Percentiles rank a stretch among this genome's conserved stretches.
Conservation (phyloP, 2,797 vertebrate species). For the Distichodus sexfasciatus region DNA sequence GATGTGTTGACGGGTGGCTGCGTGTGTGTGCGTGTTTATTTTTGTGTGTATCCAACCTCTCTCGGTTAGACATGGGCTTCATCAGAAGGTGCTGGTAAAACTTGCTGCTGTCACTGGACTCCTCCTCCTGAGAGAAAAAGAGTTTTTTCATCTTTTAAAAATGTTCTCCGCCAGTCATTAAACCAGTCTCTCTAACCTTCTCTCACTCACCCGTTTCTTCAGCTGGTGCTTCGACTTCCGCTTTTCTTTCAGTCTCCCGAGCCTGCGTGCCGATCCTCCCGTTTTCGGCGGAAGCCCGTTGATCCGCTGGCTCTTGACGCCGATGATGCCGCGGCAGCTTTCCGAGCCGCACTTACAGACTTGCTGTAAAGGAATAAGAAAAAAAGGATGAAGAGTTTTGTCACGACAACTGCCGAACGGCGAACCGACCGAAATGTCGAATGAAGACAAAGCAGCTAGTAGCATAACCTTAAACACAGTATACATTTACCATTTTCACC, state of each 20-base stretch:
- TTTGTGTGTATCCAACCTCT: conserved; percentile 73
- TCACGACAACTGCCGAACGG: too few relatives aligned
- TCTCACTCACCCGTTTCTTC: conserved; percentile 84
- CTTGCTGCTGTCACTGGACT: conserved; percentile 84
- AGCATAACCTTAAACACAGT: too few relatives aligned
- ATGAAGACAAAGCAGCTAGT: too few relatives aligned
- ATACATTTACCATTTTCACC: too few relatives aligned
- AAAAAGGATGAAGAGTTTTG: background rate
- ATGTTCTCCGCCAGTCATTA: background rate
- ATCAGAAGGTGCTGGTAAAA: conserved; percentile 90
- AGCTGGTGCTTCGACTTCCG: conserved; percentile 98
- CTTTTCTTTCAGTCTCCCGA: conserved; percentile 92
- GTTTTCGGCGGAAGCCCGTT: conserved; percentile 85
- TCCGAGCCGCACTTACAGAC: conserved; percentile 90
- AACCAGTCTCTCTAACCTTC: background rate
- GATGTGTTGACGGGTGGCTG: too few relatives aligned
- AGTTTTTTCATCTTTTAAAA: background rate
- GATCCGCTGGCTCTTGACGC: conserved; percentile 87
- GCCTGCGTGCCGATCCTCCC: conserved; percentile 74
- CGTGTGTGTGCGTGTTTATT: too few relatives aligned
- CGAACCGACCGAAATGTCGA: too few relatives aligned
- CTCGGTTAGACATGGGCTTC: conserved; percentile 99
- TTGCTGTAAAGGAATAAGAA: conserved; percentile 77
- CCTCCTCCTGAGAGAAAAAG: conserved; percentile 80
- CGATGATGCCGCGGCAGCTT: conserved; percentile 93